A percentile compares a stretch with the other conserved stretches of the same genome.
Evolutionary conservation across 2,888 invertebrate genomes (phyloP).

Genomic region (Cordilura impudica): DNA sequence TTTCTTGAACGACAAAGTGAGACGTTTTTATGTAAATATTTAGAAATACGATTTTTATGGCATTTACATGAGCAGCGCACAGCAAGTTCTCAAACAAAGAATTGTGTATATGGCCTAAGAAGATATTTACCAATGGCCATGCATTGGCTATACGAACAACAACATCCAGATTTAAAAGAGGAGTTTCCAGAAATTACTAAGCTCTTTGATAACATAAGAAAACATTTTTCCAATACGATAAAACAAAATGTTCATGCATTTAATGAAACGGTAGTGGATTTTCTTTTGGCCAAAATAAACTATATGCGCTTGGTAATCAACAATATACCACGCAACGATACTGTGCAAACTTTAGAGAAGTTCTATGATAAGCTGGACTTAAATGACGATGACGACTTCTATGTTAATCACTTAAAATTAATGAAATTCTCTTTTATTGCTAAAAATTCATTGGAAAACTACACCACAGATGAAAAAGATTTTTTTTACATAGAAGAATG

Average conservation of each 20-base stretch:
- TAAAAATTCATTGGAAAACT: neutral
- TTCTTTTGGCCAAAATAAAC: conserved; percentile 57
- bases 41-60: too few relatives aligned
- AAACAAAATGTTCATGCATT: conserved; percentile 59
- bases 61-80: too few relatives aligned
- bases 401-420: conserved; percentile 61
- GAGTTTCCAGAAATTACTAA: too few relatives aligned
- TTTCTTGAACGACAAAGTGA: too few relatives aligned
- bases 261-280: conserved; percentile 35
- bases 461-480: neutral
- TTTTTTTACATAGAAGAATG: conserved; percentile 37
- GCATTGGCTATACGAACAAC: too few relatives aligned
- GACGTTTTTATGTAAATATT: too few relatives aligned
- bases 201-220: too few relatives aligned
- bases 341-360: conserved; percentile 31
- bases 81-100: too few relatives aligned
- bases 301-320: conserved; percentile 61
- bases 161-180: too few relatives aligned
- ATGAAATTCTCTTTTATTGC: conserved; percentile 35
- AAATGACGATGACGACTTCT: conserved; percentile 28
- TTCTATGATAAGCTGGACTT: conserved; percentile 50
- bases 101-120: too few relatives aligned
- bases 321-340: conserved; percentile 58
- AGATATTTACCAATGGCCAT: too few relatives aligned
- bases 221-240: too few relatives aligned